Evolutionary conservation across 2,888 invertebrate species (phyloP), one percentile per base, ranked within the genome.

Genomic region (Mactromeris polynyma): DNA sequence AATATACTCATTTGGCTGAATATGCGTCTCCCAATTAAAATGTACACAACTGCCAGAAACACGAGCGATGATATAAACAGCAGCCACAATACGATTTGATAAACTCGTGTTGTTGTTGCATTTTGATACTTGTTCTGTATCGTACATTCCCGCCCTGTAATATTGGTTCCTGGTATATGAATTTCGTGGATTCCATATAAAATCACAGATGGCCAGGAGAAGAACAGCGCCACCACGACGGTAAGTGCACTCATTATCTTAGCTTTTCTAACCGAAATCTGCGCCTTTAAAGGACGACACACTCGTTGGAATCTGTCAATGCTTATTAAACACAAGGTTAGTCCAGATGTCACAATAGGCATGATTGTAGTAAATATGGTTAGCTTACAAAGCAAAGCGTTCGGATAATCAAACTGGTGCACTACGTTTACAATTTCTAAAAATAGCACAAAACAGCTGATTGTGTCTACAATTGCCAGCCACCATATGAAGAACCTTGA

Each of bases 291-390:
- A 3, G 90, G 87, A 33, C 87, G 80, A 40, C 92, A 92, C 9
- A 92, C 92, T 69, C 89, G 89, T 31, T 85, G 73, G 54, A 81
- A 90, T 26, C 92, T 38, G 58, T 92, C 92, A 21, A 90, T 54
- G 54, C 90, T 89, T 21, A 92, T 92, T 3, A 90, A 80, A 21
- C 83, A 81, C 9, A 92, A 83, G 3, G 85, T 40, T 19, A 58
- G 46, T 17, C 90, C 92, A 17, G 92, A 92, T 40, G 87, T 81
- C 9, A 89, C 6, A 17, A 89, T 83, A 7, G 89, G 90, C 86
- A 89, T 89, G 42, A 92, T 79, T n/a, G 89, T 90, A 14, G 88
- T 79, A 80, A 89, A 92, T 46, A 90, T 90, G 38, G 90, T 90
- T 11, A 89, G 46, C 85, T 92, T 90, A 69, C 92, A 92, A 42